A percentile compares a stretch with the other conserved stretches of the same genome.
Evolutionary conservation across 2,797 vertebrate genomes (phyloP).

Genomic region (Sebastes itinus): DNA sequence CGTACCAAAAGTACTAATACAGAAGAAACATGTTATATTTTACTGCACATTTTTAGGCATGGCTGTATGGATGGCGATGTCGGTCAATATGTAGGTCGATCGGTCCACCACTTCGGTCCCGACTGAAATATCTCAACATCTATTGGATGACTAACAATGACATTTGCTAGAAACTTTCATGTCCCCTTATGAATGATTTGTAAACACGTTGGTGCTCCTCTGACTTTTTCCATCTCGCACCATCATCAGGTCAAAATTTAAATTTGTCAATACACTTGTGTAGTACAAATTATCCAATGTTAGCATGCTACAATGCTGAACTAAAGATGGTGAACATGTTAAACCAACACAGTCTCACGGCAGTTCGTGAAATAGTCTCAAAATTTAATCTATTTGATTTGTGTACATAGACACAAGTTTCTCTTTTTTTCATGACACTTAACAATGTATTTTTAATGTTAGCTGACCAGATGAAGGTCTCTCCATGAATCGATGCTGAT

Average conservation of each 20-base stretch:
- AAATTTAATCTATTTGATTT: too few relatives aligned
- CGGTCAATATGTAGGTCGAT: accelerated
- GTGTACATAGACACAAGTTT: too few relatives aligned
- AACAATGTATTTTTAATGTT: too few relatives aligned
- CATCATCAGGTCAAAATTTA: neutral
- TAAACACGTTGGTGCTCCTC: too few relatives aligned
- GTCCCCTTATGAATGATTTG: neutral
- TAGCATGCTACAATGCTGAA: too few relatives aligned
- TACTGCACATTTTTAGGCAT: neutral
- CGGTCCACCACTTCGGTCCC: neutral
- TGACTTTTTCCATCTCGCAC: neutral
- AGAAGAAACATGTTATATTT: neutral
- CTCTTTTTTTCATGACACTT: too few relatives aligned
- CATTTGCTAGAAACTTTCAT: neutral
- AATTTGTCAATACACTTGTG: neutral
- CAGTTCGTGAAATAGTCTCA: too few relatives aligned
- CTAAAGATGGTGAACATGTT: too few relatives aligned
- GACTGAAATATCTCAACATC: neutral
- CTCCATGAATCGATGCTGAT: too few relatives aligned
- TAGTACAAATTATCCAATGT: too few relatives aligned
- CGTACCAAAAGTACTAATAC: neutral
- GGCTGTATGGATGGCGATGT: neutral
- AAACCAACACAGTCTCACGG: too few relatives aligned
- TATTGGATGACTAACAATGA: neutral
- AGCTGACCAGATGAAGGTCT: too few relatives aligned